A percentile compares a stretch with the other conserved stretches of the same genome.
Conservation (phyloP, 1,140 invertebrate genomes). For the Microplitis mediator region DNA sequence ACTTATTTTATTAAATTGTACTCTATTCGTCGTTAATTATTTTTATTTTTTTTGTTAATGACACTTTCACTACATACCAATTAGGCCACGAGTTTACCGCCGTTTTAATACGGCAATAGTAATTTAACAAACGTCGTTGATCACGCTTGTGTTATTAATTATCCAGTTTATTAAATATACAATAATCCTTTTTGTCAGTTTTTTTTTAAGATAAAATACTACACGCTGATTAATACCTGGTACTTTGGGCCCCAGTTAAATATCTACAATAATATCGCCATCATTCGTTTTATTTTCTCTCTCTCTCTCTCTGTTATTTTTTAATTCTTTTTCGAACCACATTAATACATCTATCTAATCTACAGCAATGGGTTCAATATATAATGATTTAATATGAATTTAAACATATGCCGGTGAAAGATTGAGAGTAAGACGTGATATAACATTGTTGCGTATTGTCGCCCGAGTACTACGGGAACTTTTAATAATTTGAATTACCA, state of each 20-base stretch:
- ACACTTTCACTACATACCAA: constrained; percentile 2
- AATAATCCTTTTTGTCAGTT: neutral
- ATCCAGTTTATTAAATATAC: neutral
- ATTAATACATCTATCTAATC: neutral
- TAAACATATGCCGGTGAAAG: constrained; percentile 76
- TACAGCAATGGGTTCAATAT: constrained; percentile 4
- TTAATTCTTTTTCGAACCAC: neutral
- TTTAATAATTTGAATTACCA: constrained; percentile 92
- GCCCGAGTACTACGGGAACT: constrained; percentile 79
- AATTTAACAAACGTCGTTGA: neutral
- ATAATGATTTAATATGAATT: constrained; percentile 13
- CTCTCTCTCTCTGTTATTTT: neutral
- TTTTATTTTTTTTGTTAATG: neutral
- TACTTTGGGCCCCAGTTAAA: constrained; percentile 23
- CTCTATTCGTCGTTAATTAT: constrained; percentile 4
- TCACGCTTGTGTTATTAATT: neutral
- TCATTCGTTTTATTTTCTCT: neutral
- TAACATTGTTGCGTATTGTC: constrained; percentile 77
- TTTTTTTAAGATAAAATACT: constrained; percentile 1
- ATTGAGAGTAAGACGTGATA: constrained; percentile 80
- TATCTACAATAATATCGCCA: constrained; percentile 16
- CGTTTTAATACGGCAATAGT: neutral
- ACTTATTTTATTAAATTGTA: constrained; percentile 9
- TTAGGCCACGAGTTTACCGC: neutral
- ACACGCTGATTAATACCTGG: constrained; percentile 2